Conservation (phyloP, 53 echinoderm and acorn worm species). For the Temnopleurus reevesii region DNA sequence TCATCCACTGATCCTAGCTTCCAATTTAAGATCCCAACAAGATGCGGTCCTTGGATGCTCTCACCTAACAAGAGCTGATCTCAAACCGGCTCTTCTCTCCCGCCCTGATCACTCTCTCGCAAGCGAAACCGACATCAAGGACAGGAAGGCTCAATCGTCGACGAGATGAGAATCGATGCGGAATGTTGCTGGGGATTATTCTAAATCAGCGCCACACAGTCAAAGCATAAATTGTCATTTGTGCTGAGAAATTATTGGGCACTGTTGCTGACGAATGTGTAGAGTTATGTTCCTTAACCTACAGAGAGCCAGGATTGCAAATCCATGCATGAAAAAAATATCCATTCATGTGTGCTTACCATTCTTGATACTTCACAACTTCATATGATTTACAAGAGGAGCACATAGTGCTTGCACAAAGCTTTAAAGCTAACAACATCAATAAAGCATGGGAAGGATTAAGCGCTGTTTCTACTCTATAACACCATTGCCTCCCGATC, state of each 20-base stretch:
- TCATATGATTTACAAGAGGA: too few relatives aligned
- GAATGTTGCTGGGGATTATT: not conserved
- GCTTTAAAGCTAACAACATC: too few relatives aligned
- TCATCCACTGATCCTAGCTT: not conserved
- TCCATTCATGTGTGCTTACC: too few relatives aligned
- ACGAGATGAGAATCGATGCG: slow-evolving; percentile 10
- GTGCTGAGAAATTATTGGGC: not conserved
- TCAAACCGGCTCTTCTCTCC: not conserved
- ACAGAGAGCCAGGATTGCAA: too few relatives aligned
- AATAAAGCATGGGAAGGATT: too few relatives aligned
- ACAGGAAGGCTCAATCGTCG: not conserved
- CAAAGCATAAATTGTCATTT: slow-evolving; percentile 24
- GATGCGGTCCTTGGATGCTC: not conserved
- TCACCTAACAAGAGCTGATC: slow-evolving; percentile 6
- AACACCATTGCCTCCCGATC: too few relatives aligned
- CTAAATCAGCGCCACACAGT: not conserved
- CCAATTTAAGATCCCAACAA: not conserved
- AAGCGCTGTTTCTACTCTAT: too few relatives aligned
- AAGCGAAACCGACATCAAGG: slow-evolving; percentile 3
- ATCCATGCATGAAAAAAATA: too few relatives aligned
- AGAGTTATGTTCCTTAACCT: too few relatives aligned
- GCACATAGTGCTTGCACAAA: too few relatives aligned
- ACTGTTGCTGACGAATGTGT: not conserved
- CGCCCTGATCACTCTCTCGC: not conserved
- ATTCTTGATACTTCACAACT: too few relatives aligned